Evolutionary conservation across 2,113 vertebrate genomes (phyloP).

Genomic region (Amphiprion percula): DNA sequence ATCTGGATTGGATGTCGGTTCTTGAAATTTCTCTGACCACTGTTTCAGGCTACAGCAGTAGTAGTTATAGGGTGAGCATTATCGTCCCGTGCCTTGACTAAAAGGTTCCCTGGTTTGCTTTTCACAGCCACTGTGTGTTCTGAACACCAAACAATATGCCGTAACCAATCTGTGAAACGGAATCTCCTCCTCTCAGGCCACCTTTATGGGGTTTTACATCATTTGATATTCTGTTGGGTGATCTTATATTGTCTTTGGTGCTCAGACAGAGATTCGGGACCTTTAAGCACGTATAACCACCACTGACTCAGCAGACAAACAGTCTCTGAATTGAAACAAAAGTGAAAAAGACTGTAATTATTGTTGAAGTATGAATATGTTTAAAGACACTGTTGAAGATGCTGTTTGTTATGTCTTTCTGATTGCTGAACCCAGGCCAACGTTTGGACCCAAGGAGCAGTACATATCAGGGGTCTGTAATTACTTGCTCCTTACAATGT

Average conservation of each 20-base stretch:
- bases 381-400: conserved; percentile 85
- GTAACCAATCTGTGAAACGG: conserved; percentile 75
- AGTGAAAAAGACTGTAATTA: conserved; percentile 75
- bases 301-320: conserved; percentile 65
- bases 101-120: conserved; percentile 51
- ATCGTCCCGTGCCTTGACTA: neutral
- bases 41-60: conserved; percentile 27
- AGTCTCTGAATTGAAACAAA: conserved; percentile 50
- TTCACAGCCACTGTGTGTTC: conserved; percentile 52
- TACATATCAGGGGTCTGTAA: conserved; percentile 76
- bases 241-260: conserved; percentile 64
- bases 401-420: conserved; percentile 71
- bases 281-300: conserved; percentile 59
- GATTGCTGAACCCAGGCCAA: conserved; percentile 68
- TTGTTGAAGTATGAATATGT: conserved; percentile 80
- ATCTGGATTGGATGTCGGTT: conserved; percentile 37
- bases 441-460: conserved; percentile 76
- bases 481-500: conserved; percentile 67
- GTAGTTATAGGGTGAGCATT: conserved; percentile 11
- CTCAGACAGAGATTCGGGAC: conserved; percentile 60
- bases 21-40: conserved; percentile 14
- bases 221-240: conserved; percentile 58
- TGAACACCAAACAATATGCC: conserved; percentile 72
- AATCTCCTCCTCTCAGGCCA: conserved; percentile 79
- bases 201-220: conserved; percentile 56